Evolutionary conservation across 2,113 vertebrate species (phyloP).

Genomic region (Corythaixoides concolor): DNA sequence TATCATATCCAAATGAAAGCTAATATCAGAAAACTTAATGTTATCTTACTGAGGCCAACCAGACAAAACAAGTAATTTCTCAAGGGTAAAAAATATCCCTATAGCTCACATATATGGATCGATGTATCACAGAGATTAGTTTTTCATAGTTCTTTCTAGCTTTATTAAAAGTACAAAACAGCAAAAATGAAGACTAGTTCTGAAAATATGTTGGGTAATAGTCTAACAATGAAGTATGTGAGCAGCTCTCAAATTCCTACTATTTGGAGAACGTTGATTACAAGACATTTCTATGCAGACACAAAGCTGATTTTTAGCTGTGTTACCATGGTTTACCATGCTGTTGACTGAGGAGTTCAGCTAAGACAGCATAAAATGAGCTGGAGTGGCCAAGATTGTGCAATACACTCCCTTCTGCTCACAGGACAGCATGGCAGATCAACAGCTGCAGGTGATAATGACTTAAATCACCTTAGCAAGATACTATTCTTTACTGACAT

Average conservation of each 20-base stretch:
- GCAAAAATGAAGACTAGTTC: background rate
- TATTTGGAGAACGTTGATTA: background rate
- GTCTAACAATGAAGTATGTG: background rate
- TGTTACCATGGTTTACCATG: background rate
- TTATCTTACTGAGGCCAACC: background rate
- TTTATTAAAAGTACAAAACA: background rate
- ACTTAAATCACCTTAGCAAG: background rate
- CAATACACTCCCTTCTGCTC: background rate
- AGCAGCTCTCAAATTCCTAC: background rate
- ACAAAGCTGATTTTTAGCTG: background rate
- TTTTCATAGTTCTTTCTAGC: background rate
- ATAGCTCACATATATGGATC: background rate
- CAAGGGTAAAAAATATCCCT: background rate
- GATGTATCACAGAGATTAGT: background rate
- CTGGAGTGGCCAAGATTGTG: background rate
- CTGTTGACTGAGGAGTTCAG: background rate
- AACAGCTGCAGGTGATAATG: background rate
- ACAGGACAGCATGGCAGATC: background rate
- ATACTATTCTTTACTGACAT: background rate
- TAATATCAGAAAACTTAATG: background rate
- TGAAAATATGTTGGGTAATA: background rate
- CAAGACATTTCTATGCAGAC: background rate
- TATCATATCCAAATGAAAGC: background rate
- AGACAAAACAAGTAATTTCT: background rate
- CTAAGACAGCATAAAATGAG: background rate